Base-by-base conservation (phyloP, 2,888 invertebrate genomes). In the Caenorhabditis doughertyi region DNA sequence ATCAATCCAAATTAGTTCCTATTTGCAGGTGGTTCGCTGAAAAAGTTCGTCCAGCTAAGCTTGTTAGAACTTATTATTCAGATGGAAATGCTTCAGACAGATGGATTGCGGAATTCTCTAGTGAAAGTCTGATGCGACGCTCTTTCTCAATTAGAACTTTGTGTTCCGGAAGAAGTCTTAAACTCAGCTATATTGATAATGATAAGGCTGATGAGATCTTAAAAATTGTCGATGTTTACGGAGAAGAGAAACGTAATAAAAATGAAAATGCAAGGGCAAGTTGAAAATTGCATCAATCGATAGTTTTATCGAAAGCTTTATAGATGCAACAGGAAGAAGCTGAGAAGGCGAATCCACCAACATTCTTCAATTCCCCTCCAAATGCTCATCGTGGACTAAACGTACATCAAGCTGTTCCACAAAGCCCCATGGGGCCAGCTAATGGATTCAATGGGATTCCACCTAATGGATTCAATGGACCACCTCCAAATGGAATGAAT, bases 41-140 rank as follows among this genome's bases (percentile, higher is more conserved):
- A 13, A 71, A 81, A 55, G 84, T 84, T 8, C 76, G 71, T n/a
- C 87, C 84, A 9, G 82, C 79, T 4, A 86, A 86, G 39, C 39
- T 88, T 1, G 71, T 79, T 13, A 81, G 88, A 7, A 84, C 87
- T 3, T 88, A 73, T 56, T 86, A 87, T 62, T 62, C 85, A 1
- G 88, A 87, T 65, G 87, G 88, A 23, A 88, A 89, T 27, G 86
- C 87, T 9, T 88, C 89, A 0, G 90, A 90, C 72, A 72, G 87
- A 9, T 90, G 90, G 90, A 79, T 90, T n/a, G 87, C 88, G 18
- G 89, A 89, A 73, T 89, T 89, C 64, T 83, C 85, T 39, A 84
- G 76, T 49, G 85, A 85, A 35, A 71, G 67, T 32, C 29, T 76
- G 11, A 79, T 84, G 79, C 76, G 82, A 11, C 64, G 81, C 21